phyloP scores from a whole-genome alignment of 2,888 invertebrate species.

The Carcina quercana region DNA sequence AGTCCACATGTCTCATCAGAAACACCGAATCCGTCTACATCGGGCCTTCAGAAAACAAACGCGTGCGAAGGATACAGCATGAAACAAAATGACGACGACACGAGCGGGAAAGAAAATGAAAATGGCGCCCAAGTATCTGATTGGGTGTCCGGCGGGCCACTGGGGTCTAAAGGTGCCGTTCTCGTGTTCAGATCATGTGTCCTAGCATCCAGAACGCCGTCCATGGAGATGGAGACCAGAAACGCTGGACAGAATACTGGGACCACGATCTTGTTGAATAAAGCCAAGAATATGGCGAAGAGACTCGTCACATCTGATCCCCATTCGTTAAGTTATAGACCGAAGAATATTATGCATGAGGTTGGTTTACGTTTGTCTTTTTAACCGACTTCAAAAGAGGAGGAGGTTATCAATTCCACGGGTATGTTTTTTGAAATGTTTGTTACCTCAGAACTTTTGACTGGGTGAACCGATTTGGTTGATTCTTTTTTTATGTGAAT shows the following conservation, averaged over 20 bases:
- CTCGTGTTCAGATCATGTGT: slow-evolving; percentile 80
- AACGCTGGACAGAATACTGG: slow-evolving; percentile 58
- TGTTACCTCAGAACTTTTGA: too few species aligned
- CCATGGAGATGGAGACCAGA: slow-evolving; percentile 61
- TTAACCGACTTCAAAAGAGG: too few species aligned
- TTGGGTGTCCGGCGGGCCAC: slow-evolving; percentile 75
- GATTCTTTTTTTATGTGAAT: too few species aligned
- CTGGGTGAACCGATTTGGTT: too few species aligned
- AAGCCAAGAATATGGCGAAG: slow-evolving; percentile 63
- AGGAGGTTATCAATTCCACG: too few species aligned
- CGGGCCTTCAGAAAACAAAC: slow-evolving; percentile 45
- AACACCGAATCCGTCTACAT: slow-evolving; percentile 60
- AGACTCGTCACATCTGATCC: slow-evolving; percentile 60
- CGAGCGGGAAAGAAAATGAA: slow-evolving; percentile 33
- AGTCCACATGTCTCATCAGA: slow-evolving; percentile 71
- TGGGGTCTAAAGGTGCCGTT: slow-evolving; percentile 78
- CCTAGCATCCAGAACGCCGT: slow-evolving; percentile 62
- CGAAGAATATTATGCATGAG: slow-evolving; percentile 65
- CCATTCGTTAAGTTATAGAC: slow-evolving; percentile 50
- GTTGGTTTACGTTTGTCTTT: too few species aligned
- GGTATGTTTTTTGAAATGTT: too few species aligned
- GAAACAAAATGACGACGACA: slow-evolving; percentile 56
- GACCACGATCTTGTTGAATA: slow-evolving; percentile 55
- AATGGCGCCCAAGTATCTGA: slow-evolving; percentile 50
- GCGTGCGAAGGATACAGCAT: slow-evolving; percentile 44